Conservation (phyloP, 2,888 invertebrate species). For the Oscheius sp. region DNA sequence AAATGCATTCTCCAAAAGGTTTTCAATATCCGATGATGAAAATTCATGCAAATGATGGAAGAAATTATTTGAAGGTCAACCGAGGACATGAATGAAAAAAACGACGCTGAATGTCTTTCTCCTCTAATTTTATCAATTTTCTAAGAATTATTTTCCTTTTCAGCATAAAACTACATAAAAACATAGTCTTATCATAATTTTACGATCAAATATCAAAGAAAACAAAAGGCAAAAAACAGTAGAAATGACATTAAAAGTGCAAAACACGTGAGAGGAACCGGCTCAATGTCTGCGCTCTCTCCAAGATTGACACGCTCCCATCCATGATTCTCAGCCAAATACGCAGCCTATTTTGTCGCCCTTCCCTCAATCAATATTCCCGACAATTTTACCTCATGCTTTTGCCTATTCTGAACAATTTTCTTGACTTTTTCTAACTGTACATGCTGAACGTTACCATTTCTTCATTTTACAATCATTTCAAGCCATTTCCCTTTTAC, state of each 20-base stretch:
- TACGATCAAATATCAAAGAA: constrained; percentile 13
- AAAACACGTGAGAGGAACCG: constrained; percentile 32
- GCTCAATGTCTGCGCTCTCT: constrained; percentile 21
- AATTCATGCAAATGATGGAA: constrained; percentile 6
- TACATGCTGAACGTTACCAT: background rate
- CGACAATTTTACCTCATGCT: constrained; percentile 18
- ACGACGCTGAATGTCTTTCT: background rate
- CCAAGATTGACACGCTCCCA: background rate
- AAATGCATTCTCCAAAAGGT: background rate
- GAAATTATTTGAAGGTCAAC: constrained; percentile 17
- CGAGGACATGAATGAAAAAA: constrained; percentile 4
- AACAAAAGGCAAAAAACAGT: constrained; percentile 8
- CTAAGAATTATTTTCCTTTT: background rate
- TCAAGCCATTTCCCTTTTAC: no score
- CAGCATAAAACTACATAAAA: background rate
- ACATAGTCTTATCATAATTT: constrained; percentile 2
- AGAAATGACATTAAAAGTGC: constrained; percentile 32
- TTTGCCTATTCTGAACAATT: background rate
- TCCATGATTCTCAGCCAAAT: constrained; percentile 24
- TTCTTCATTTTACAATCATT: no score
- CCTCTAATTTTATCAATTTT: no score
- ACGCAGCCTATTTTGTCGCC: constrained; percentile 24
- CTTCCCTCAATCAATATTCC: constrained; percentile 45
- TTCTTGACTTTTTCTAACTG: background rate
- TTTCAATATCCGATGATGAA: background rate